Evolutionary conservation across 2,113 vertebrate genomes (phyloP), one percentile per base, ranked within the genome.

Genomic region (Centropus bengalensis): DNA sequence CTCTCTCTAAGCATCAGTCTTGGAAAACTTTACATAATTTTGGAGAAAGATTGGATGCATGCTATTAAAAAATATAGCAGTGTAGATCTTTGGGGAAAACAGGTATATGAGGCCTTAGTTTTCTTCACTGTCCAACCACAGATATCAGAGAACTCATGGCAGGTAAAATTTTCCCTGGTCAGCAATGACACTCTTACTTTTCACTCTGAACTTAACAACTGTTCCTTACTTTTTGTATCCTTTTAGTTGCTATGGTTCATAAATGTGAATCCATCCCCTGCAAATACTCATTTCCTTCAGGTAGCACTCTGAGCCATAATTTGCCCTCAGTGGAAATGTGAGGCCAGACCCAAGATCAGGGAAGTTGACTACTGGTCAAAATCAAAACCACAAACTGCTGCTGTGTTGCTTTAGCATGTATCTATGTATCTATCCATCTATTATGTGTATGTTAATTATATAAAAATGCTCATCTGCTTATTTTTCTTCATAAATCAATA

Each of bases 41-140:
- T 79, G 15, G 51, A 91, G 64, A 89, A 80, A 49, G 42, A 81
- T 2, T 28, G 56, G 73, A 78, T 86, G 75, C 38, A 82, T 49
- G 28, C 45, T 79, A 91, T 89, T 80, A 88, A 49, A 71, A 75
- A 75, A 74, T 14, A 28, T 14, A 58, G 59, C 54, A 80, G 26
- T 11, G 49, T 5, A 73, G 71, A 56, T 28, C 54, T 71, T 88
- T 24, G 77, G 59, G 40, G 81, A 69, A 63, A 96, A 95, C 8
- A 87, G 80, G 56, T 49, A 76, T 7, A 88, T 82, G 89, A 91
- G 90, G 23, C 52, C 40, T 95, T 87, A 82, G 94, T 58, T 96
- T 93, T 94, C 75, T 87, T 49, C 93, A 75, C 47, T 90, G 89
- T 45, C 51, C 60, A 70, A 86, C 75, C 44, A 67, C n/a, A 74